Conservation (phyloP, 2,797 vertebrate species). For the Sebastes steindachneri region DNA sequence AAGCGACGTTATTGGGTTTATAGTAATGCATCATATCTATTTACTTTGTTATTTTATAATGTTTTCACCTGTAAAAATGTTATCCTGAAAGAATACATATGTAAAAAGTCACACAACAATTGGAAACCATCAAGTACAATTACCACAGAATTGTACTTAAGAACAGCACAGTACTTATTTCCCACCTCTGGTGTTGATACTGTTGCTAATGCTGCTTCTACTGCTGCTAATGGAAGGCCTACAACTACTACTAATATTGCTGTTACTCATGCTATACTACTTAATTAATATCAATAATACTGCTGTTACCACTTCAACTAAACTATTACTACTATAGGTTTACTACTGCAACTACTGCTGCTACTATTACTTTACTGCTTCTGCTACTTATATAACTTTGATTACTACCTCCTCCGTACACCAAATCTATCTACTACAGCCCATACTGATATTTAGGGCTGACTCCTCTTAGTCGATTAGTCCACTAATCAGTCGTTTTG, state of each 20-base stretch:
- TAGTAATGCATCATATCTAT: no score
- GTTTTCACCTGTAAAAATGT: no score
- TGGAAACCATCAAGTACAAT: background rate
- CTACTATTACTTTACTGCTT: background rate
- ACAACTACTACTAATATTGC: background rate
- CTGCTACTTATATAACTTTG: background rate
- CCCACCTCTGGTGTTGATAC: background rate
- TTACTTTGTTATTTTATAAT: no score
- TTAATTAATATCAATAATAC: background rate
- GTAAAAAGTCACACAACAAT: background rate
- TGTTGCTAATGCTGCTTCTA: background rate
- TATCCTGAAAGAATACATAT: background rate
- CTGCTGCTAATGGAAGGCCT: background rate
- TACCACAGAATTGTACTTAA: background rate
- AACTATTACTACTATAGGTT: background rate
- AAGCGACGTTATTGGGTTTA: background rate
- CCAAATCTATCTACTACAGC: background rate
- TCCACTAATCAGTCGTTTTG: no score
- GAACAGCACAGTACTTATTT: background rate
- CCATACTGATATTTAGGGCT: background rate
- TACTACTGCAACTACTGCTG: background rate
- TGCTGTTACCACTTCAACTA: background rate
- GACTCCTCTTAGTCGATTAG: no score
- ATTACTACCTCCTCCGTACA: background rate
- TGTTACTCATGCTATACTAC: background rate